Evolutionary conservation across 2,888 invertebrate species (phyloP).

Genomic region (Steromphala cineraria): DNA sequence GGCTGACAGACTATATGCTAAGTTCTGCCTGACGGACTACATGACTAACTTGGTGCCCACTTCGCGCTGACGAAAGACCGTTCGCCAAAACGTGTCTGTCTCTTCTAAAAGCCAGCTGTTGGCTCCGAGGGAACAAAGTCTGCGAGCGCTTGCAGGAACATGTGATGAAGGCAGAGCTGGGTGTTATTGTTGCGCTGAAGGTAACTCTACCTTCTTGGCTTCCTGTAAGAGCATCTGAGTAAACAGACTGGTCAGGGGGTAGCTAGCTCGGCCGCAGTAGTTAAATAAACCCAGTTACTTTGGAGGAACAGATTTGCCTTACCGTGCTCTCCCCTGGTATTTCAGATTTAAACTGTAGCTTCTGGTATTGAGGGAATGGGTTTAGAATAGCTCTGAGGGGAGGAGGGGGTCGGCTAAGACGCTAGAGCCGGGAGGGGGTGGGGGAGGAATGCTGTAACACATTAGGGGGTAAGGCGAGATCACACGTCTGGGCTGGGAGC

Average conservation of each 20-base stretch:
- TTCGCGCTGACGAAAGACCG: background rate
- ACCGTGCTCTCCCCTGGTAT: background rate
- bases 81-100: background rate
- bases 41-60: background rate
- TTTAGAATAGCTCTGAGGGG: background rate
- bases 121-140: background rate
- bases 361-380: background rate
- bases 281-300: slow-evolving; percentile 8
- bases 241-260: background rate
- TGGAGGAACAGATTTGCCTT: background rate
- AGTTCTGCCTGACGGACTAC: too few relatives aligned
- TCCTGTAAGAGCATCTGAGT: background rate
- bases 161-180: background rate
- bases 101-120: background rate
- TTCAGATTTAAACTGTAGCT: slow-evolving; percentile 2
- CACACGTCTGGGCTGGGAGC: background rate
- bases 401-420: background rate
- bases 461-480: background rate
- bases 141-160: background rate
- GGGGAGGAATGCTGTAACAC: background rate
- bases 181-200: background rate
- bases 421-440: background rate
- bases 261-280: background rate
- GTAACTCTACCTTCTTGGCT: background rate
- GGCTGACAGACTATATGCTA: too few relatives aligned